A percentile compares a stretch with the other conserved stretches of the same genome.
phyloP scores from a whole-genome alignment of 1,140 invertebrate genomes.

The Zaprionus taronus region DNA sequence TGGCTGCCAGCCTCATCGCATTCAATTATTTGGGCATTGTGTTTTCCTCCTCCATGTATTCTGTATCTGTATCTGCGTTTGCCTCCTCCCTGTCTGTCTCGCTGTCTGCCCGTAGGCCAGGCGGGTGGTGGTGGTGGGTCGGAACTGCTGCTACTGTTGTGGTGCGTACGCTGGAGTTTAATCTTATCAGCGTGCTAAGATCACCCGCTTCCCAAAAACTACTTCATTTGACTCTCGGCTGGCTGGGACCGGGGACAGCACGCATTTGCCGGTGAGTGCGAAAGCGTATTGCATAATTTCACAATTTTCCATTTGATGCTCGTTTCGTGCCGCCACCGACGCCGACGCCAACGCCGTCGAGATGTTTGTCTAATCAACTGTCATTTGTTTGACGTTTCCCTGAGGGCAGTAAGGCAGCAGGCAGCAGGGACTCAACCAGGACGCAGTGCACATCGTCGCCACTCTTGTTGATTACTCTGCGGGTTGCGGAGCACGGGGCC shows the following conservation, averaged over 20 bases:
- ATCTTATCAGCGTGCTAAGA: slow-evolving; percentile 76
- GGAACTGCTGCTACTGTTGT: slow-evolving; percentile 37
- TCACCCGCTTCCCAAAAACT: slow-evolving; percentile 71
- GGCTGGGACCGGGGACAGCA: not conserved
- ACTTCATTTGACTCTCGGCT: slow-evolving; percentile 73
- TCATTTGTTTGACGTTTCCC: slow-evolving; percentile 84
- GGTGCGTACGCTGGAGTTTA: slow-evolving; percentile 75
- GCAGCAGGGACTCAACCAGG: slow-evolving; percentile 37
- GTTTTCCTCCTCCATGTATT: slow-evolving; percentile 45
- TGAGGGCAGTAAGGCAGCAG: slow-evolving; percentile 61
- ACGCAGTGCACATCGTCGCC: slow-evolving; percentile 63
- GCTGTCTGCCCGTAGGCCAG: slow-evolving; percentile 29
- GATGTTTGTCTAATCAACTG: slow-evolving; percentile 84
- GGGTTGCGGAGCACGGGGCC: slow-evolving; percentile 43
- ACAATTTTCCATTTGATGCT: slow-evolving; percentile 84
- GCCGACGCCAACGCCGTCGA: slow-evolving; percentile 62
- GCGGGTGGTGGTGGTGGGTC: slow-evolving; percentile 39
- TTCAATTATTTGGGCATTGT: slow-evolving; percentile 82
- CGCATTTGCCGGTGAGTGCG: slow-evolving; percentile 57
- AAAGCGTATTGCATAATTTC: slow-evolving; percentile 84
- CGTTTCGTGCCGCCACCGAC: slow-evolving; percentile 63
- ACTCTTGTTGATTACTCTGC: slow-evolving; percentile 78
- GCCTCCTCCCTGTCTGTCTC: slow-evolving; percentile 1
- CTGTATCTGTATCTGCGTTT: slow-evolving; percentile 38
- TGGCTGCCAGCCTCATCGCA: slow-evolving; percentile 79